These are phyloP conservation scores for Channa argus DNA, from an alignment of 2,113 vertebrate species.

Conservation along the genomic window DNA sequence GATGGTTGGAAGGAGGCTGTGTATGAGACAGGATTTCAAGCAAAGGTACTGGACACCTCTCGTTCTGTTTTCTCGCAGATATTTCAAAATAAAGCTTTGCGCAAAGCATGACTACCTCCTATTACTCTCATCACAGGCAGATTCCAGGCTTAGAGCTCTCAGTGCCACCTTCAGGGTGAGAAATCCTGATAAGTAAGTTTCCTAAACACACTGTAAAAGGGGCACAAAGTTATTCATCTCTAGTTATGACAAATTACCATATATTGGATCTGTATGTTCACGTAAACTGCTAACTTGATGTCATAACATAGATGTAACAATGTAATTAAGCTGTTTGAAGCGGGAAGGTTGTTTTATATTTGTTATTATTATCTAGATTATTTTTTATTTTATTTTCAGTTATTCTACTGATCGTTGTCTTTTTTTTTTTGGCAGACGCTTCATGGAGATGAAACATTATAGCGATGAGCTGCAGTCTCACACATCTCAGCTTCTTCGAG, in stretches of 20 bases:
- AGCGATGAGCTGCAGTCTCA: conserved; percentile 93
- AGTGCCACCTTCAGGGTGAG: conserved; percentile 98
- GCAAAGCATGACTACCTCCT: not conserved
- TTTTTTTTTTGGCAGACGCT: conserved; percentile 81
- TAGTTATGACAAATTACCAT: no score
- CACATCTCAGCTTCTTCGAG: conserved; percentile 92
- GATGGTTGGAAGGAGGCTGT: conserved; percentile 94
- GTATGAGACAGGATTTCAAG: conserved; percentile 94
- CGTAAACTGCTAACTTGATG: no score
- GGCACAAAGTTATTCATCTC: no score
- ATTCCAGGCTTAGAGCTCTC: conserved; percentile 96
- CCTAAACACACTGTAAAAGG: not conserved
- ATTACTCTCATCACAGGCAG: conserved; percentile 83
- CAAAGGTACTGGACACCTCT: conserved; percentile 85
- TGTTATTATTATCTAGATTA: no score
- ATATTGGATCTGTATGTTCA: no score
- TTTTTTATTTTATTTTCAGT: no score
- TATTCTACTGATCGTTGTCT: no score
- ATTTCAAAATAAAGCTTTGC: not conserved
- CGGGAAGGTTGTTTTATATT: no score
- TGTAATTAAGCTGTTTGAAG: no score
- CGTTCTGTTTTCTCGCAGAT: not conserved
- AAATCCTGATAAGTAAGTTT: conserved; percentile 95
- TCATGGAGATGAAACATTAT: conserved; percentile 92
- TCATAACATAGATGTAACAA: no score